Conservation (phyloP, 2,113 vertebrate species). For the Aviceda subcristata region DNA sequence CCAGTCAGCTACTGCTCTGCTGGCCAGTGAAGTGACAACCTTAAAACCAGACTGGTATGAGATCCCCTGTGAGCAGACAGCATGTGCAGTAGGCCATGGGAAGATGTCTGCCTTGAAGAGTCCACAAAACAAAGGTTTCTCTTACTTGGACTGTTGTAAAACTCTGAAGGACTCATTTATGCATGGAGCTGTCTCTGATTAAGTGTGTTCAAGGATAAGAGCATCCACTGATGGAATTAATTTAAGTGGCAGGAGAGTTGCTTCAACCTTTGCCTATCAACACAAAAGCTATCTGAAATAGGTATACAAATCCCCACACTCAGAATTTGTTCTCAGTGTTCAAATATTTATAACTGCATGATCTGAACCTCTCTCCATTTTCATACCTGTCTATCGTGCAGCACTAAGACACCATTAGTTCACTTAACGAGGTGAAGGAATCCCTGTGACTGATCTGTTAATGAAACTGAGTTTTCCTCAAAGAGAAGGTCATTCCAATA, state of each 20-base stretch:
- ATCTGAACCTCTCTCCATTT: slow-evolving; percentile 5
- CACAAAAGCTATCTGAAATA: slow-evolving; percentile 7
- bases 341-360: slow-evolving; percentile 41
- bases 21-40: not conserved
- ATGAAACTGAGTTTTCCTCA: slow-evolving; percentile 33
- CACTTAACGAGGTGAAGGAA: slow-evolving; percentile 31
- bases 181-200: slow-evolving; percentile 15
- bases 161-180: slow-evolving; percentile 42
- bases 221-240: slow-evolving; percentile 28
- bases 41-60: not conserved
- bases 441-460: slow-evolving; percentile 27
- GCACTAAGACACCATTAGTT: slow-evolving; percentile 24
- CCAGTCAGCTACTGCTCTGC: not conserved
- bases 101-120: not conserved
- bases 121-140: not conserved
- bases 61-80: not conserved
- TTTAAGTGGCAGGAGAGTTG: slow-evolving; percentile 4
- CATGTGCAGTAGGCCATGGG: not conserved
- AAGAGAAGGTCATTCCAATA: slow-evolving; percentile 51
- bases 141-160: not conserved
- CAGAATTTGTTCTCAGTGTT: not conserved
- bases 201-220: slow-evolving; percentile 47
- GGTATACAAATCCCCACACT: not conserved
- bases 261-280: slow-evolving; percentile 16
- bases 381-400: not conserved